phyloP scores from a whole-genome alignment of 2,888 invertebrate species.

The Eretmocerus hayati region DNA sequence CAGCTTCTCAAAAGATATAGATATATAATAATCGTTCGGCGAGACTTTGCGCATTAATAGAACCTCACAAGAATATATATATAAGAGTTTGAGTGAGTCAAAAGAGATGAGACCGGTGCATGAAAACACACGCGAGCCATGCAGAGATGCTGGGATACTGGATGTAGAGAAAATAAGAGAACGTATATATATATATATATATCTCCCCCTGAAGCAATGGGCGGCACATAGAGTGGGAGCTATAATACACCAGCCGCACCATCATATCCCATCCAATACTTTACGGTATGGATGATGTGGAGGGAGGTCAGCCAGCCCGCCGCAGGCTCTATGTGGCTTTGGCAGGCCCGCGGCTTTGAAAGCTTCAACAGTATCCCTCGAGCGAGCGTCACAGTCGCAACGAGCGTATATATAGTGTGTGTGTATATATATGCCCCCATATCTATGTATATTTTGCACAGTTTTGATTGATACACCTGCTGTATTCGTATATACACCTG shows the following conservation, averaged over 20 bases:
- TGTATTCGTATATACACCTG: not conserved
- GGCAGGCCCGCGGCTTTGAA: conserved; percentile 45
- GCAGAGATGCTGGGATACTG: too few relatives aligned
- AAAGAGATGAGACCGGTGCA: too few relatives aligned
- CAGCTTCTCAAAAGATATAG: too few relatives aligned
- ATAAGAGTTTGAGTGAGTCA: too few relatives aligned
- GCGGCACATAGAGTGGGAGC: not conserved
- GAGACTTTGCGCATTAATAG: too few relatives aligned
- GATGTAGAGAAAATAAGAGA: too few relatives aligned
- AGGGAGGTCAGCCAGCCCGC: conserved; percentile 5
- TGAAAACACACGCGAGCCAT: too few relatives aligned
- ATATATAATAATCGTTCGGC: too few relatives aligned
- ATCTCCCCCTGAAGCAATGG: too few relatives aligned
- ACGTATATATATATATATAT: too few relatives aligned
- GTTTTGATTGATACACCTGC: not conserved
- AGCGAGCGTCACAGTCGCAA: conserved; percentile 40
- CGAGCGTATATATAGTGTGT: conserved; percentile 10
- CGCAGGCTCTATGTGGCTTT: conserved; percentile 15
- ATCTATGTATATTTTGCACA: not conserved
- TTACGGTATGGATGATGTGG: conserved; percentile 17
- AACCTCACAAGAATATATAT: too few relatives aligned
- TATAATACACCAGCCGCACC: conserved; percentile 1
- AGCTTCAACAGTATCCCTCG: conserved; percentile 44
- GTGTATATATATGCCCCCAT: not conserved
- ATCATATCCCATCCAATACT: too few relatives aligned